Base-by-base conservation (phyloP, 2,113 vertebrate genomes). In the Pseudopipra pipra region DNA sequence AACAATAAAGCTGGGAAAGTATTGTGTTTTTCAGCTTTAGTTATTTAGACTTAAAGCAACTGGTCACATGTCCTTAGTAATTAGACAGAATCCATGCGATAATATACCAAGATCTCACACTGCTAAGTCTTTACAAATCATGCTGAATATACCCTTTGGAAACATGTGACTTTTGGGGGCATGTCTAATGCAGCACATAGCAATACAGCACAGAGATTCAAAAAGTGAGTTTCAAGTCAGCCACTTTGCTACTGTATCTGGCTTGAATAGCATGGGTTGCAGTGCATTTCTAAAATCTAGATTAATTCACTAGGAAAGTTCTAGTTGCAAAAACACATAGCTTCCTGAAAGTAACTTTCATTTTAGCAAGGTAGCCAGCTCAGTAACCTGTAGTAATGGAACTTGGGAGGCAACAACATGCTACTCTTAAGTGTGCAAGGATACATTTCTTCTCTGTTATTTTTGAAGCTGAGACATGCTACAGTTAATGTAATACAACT, bases 31-130 rank as follows among this genome's bases (percentile, higher is more conserved):
- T 83, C 52, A 89, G 89, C 80, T 80, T 84, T 74, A 75, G 68
- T 80, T 95, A 90, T 75, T 89, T 75, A 89, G 61, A 78, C 52
- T 88, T 72, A 86, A 86, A 90, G 82, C 55, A 86, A 84, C 2
- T 55, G 28, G 81, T 95, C 93, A 96, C 83, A 95, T 90, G 92
- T 30, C 61, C 37, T 77, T 80, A 94, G 84, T 80, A 93, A 89
- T 90, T 75, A 95, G 90, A 87, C 85, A 96, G 75, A 93, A 77
- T 54, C 56, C 65, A 83, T 71, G 55, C 2, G 5, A 90, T 59
- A 77, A 62, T 59, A 86, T 30, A 89, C 52, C 27, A 73, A 90
- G 52, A 88, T 77, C 55, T 56, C 61, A 71, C 47, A 92, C 27
- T 0, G 2, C 44, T 47, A 84, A 81, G 55, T 51, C 61, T 81